Evolutionary conservation across 2,797 vertebrate species (phyloP).

Genomic region (Ficedula albicollis): DNA sequence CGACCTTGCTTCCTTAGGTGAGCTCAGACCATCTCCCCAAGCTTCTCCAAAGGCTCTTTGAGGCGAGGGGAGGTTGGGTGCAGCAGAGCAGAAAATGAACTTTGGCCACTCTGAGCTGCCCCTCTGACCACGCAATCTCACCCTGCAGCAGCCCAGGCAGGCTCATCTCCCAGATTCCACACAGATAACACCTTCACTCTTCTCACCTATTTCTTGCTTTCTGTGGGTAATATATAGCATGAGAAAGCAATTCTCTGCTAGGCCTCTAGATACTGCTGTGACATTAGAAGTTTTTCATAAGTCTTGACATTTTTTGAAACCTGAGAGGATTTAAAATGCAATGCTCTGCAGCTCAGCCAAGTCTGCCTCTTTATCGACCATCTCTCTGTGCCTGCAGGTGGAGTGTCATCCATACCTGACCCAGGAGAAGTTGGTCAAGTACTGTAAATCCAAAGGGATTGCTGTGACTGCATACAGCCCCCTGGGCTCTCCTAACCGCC

Average conservation of each 20-base stretch:
- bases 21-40: background rate
- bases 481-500: slow-evolving; percentile 88
- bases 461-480: slow-evolving; percentile 88
- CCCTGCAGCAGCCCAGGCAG: background rate
- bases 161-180: background rate
- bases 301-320: background rate
- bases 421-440: slow-evolving; percentile 87
- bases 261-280: background rate
- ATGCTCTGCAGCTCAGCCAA: background rate
- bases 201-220: background rate
- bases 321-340: background rate
- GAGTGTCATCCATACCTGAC: slow-evolving; percentile 90
- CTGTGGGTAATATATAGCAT: background rate
- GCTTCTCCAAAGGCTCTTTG: background rate
- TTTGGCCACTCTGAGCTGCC: background rate
- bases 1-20: background rate
- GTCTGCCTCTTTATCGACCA: background rate
- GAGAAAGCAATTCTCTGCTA: background rate
- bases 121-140: background rate
- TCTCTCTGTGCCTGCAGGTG: slow-evolving; percentile 72
- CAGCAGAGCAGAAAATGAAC: background rate
- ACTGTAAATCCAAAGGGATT: slow-evolving; percentile 86
- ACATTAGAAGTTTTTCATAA: background rate
- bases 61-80: background rate
- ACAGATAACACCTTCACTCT: background rate